These are phyloP conservation scores for Lysandra bellargus DNA, from an alignment of 2,888 invertebrate genomes.

Conservation along the genomic window DNA sequence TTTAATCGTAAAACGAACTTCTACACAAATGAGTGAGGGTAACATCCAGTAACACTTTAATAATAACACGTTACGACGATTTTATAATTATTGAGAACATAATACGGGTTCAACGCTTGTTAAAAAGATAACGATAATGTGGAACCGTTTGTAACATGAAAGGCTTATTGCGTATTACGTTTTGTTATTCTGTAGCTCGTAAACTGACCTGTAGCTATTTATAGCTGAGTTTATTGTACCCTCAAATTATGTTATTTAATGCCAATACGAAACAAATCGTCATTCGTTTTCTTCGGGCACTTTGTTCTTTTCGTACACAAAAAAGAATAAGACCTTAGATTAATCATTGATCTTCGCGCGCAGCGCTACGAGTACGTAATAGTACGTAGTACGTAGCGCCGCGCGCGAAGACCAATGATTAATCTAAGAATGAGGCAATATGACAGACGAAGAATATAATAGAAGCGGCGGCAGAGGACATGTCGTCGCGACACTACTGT, in stretches of 20 bases:
- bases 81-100: not conserved
- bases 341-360: too few species aligned
- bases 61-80: too few species aligned
- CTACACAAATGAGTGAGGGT: too few species aligned
- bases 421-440: too few species aligned
- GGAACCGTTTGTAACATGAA: not conserved
- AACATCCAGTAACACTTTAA: too few species aligned
- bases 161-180: constrained; percentile 19
- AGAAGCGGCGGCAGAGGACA: too few species aligned
- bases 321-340: too few species aligned
- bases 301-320: not conserved
- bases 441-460: not conserved
- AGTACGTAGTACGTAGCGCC: too few species aligned
- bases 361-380: too few species aligned
- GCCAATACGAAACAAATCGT: not conserved
- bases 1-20: too few species aligned
- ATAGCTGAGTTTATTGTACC: not conserved
- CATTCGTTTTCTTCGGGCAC: not conserved
- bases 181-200: constrained; percentile 1
- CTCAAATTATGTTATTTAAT: not conserved
- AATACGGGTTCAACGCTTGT: not conserved
- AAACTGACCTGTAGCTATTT: constrained; percentile 12
- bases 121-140: constrained; percentile 10
- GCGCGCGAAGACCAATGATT: too few species aligned
- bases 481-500: too few species aligned